Percentiles rank a stretch among this genome's conserved stretches.
These are phyloP conservation scores for Coilia nasus DNA, from an alignment of 2,797 vertebrate genomes.

Conservation along the genomic window DNA sequence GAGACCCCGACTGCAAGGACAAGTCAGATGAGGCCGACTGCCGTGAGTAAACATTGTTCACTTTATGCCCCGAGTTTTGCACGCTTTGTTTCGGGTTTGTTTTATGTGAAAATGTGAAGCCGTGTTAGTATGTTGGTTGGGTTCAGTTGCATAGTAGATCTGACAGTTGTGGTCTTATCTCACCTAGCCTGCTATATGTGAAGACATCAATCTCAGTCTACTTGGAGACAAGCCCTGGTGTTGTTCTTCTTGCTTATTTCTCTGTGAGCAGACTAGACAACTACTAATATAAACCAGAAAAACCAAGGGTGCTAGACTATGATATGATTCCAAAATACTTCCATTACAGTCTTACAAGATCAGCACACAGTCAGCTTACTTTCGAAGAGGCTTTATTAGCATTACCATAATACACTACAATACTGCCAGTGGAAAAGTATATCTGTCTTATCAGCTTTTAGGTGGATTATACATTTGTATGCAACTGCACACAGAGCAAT, in stretches of 20 bases:
- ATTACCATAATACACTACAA: not conserved
- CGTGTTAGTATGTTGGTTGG: not conserved
- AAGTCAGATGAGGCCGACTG: conserved; percentile 93
- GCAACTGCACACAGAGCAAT: not conserved
- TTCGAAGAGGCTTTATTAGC: not conserved
- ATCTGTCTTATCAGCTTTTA: not conserved
- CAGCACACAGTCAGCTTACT: not conserved
- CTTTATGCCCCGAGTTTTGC: too few relatives aligned
- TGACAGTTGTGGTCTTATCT: not conserved
- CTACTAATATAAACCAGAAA: not conserved
- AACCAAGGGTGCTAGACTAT: not conserved
- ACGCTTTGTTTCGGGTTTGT: not conserved
- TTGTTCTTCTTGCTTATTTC: not conserved
- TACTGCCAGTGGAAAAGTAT: not conserved
- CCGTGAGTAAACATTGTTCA: conserved; percentile 76
- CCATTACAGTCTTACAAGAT: not conserved
- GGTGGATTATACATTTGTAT: not conserved
- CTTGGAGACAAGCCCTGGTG: too few relatives aligned
- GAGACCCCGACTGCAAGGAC: conserved; percentile 96
- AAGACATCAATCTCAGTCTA: too few relatives aligned
- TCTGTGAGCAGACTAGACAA: not conserved
- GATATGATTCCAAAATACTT: not conserved
- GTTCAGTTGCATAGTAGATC: not conserved
- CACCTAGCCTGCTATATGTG: not conserved
- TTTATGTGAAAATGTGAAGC: not conserved